Base-by-base conservation (phyloP, 2,113 vertebrate genomes). In the Rhabdomys dilectus region DNA sequence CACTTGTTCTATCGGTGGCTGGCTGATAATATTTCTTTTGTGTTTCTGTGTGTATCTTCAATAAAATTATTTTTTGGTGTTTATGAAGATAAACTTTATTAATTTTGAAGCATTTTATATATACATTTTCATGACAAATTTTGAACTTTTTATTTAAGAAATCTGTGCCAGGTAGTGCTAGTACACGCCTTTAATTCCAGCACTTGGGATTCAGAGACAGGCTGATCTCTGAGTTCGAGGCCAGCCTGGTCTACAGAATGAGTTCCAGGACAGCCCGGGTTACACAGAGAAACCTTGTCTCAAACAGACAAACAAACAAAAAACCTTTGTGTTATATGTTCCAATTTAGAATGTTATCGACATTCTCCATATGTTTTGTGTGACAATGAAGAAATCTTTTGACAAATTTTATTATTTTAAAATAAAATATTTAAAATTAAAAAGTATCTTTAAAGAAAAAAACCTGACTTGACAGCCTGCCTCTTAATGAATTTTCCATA, bases 11-110 rank as follows among this genome's bases (percentile, higher is more conserved):
- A 58, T 51, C 97, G 91, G 96, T 98, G 91, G 72, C 93, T 66
- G 87, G 78, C 93, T 66, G 87, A 78, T 82, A 91, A 96, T 95
- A 91, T 76, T 97, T 97, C 91, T 97, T 81, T 48, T 97, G 91
- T 91, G 96, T 96, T 94, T 97, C 19, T 45, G 62, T 97, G 92
- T 95, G 76, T 97, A 97, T 96, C 95, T 95, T 92, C 96, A 97
- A 96, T 96, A 98, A 97, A 97, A 97, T 97, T 98, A 60, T 89
- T 96, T 96, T 84, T 93, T 97, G 95, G 90, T 93, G 94, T 98
- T 98, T 95, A 95, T 90, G 75, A 97, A 94, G 84, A 95, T 93
- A 97, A 96, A 81, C 29, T 66, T 93, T 85, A 95, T 93, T 93
- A 86, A 78, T 26, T 42, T 95, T 86, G 94, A 98, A 97, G 95